phyloP scores from a whole-genome alignment of 2,797 vertebrate species.

The Syngnathus acus region DNA sequence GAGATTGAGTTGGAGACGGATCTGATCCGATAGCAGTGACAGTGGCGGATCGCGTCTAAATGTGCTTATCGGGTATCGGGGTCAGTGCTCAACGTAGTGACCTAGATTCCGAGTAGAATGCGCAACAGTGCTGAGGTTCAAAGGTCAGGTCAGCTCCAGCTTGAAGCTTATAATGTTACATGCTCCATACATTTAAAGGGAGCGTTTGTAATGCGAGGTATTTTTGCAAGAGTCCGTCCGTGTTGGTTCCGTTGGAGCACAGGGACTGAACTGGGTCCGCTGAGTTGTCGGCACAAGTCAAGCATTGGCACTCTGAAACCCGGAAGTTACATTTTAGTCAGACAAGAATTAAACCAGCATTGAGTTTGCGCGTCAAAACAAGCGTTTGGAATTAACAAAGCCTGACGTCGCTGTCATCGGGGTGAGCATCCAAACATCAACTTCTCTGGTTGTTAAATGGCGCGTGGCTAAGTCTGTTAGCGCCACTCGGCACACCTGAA shows the following conservation, averaged over 20 bases:
- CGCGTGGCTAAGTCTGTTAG: neutral
- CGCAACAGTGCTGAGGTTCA: neutral
- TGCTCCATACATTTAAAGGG: neutral
- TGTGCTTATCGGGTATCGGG: neutral
- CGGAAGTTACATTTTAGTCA: neutral
- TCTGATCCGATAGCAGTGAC: neutral
- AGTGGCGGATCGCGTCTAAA: neutral
- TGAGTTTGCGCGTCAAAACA: neutral
- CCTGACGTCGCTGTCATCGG: neutral
- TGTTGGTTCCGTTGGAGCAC: too few relatives aligned
- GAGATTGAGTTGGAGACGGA: neutral
- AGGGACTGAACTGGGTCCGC: too few relatives aligned
- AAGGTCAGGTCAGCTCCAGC: neutral
- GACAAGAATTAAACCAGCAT: too few relatives aligned
- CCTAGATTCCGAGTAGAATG: slow-evolving; percentile 1
- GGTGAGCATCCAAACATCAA: slow-evolving; percentile 2
- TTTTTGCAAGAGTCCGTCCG: neutral
- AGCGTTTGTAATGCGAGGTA: neutral
- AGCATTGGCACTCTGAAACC: too few relatives aligned
- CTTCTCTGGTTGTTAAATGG: neutral
- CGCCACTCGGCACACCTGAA: neutral
- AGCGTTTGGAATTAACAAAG: neutral
- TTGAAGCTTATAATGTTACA: neutral
- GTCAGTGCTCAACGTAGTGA: neutral
- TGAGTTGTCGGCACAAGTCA: too few relatives aligned